phyloP scores from a whole-genome alignment of 92 coral and sea anemone genomes.

The Metridium senile region DNA sequence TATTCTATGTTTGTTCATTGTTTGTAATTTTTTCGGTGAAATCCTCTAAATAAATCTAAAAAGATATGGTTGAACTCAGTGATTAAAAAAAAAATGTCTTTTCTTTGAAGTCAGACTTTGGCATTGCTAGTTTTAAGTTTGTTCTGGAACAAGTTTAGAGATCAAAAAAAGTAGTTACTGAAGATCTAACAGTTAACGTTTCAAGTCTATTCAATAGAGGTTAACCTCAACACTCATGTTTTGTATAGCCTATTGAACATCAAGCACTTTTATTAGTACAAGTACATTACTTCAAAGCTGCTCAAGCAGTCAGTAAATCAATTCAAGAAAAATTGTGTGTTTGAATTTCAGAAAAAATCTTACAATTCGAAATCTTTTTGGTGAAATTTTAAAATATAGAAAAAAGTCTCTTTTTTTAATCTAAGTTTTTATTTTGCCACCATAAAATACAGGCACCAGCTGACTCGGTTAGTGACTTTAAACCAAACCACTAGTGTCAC shows the following conservation, averaged over 20 bases:
- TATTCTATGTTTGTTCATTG: no score
- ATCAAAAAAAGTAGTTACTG: no score
- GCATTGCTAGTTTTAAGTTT: background rate
- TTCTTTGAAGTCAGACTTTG: no score
- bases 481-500: conserved; percentile 4
- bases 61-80: background rate
- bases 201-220: background rate
- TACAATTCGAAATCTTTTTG: background rate
- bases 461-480: conserved; percentile 12
- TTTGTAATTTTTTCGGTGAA: no score
- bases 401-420: background rate
- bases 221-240: background rate
- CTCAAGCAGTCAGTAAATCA: background rate
- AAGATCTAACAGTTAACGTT: background rate
- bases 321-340: no score
- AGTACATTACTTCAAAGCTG: background rate
- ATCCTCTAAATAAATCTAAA: no score
- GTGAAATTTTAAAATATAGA: background rate
- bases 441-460: conserved; percentile 18
- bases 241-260: background rate
- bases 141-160: background rate
- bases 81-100: background rate
- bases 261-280: background rate
- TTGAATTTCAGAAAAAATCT: background rate
- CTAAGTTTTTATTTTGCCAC: conserved; percentile 10